Evolutionary conservation across 2,797 vertebrate genomes (phyloP), one percentile per base, ranked within the genome.

Genomic region (Sardinella longiceps): DNA sequence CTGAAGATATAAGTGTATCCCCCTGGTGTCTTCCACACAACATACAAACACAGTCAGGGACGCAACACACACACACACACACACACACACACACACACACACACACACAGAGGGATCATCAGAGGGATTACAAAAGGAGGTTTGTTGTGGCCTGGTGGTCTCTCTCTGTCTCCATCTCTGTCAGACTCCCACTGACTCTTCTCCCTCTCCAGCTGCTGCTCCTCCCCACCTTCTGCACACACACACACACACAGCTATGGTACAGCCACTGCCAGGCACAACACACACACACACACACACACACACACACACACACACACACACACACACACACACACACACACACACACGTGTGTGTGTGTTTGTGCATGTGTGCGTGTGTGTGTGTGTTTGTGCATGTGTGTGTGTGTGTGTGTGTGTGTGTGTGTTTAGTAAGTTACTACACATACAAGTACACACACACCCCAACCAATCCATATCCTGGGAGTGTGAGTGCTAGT

Each of bases 231-330:
- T 74, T 4, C 15, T 37, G 33, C 53, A 56, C 1, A 23, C 53
- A 56, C 51, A 53, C 48, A 51, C 48, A 11, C 9, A 10, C n/a
- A n/a, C 60, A 63, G 60, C 23, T 9, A 63, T 25, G 14, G 25
- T 25, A 25, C 28, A 10, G 58, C 51, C 18, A 60, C 5, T n/a
- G 30, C 63, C 28, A 10, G 58, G 15, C 18, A 60, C 5, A n/a
- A 33, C 63, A 66, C 60, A 30, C 60, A 70, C 63, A 37, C 63
- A 70, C 30, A 70, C 63, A 74, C 66, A 74, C 30, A 37, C 30
- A 74, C 66, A 74, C 30, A 74, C 14, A 37, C 11, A 20, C 12
- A 37, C 30, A 70, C 2, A 14, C 66, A 70, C 66, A 70, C 66
- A 70, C n/a, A n/a, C n/a, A n/a, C n/a, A n/a, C n/a, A n/a, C n/a